Conservation (phyloP, 2,113 vertebrate species). For the Halichoeres trimaculatus region DNA sequence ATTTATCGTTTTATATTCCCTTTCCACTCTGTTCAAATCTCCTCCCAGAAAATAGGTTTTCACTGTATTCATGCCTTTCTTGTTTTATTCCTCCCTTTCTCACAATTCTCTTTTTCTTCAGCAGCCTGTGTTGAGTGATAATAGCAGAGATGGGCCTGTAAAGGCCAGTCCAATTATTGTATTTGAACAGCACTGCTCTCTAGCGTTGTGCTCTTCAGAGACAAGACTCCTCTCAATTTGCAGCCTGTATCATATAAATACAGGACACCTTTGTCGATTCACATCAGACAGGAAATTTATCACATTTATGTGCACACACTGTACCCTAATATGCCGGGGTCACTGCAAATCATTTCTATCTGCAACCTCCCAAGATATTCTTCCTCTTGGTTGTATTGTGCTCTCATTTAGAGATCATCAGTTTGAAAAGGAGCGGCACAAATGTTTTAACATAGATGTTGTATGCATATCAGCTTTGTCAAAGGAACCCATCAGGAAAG, state of each 20-base stretch:
- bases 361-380: conserved; percentile 5
- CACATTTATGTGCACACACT: conserved; percentile 2
- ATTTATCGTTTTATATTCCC: background rate
- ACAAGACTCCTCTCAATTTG: conserved; percentile 28
- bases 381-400: background rate
- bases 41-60: background rate
- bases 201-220: conserved; percentile 25
- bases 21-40: conserved; percentile 11
- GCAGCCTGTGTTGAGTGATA: conserved; percentile 29
- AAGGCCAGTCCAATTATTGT: conserved; percentile 63
- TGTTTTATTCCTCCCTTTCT: conserved; percentile 17
- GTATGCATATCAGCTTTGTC: background rate
- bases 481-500: conserved; percentile 1
- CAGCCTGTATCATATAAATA: conserved; percentile 20
- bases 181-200: conserved; percentile 50
- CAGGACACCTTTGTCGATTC: conserved; percentile 22
- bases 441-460: conserved; percentile 7
- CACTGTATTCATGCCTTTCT: conserved; percentile 22
- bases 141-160: conserved; percentile 27
- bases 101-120: background rate
- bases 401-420: background rate
- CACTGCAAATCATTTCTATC: background rate
- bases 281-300: conserved; percentile 20
- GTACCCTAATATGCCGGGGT: background rate
- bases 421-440: background rate